phyloP scores from a whole-genome alignment of 1,140 invertebrate species.

The Temnothorax curvispinosus region DNA sequence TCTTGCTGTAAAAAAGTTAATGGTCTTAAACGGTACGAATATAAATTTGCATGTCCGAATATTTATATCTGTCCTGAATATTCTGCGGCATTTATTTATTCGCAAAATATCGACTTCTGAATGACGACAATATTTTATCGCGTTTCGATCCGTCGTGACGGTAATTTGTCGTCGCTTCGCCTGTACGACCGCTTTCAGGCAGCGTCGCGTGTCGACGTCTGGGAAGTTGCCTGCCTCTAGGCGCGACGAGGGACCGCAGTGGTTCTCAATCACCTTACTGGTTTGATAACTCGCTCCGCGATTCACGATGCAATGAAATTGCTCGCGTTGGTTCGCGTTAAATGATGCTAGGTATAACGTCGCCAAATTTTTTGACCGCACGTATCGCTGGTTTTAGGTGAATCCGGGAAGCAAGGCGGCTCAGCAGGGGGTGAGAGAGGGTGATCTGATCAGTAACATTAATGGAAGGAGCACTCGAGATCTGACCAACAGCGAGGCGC shows the following conservation, averaged over 20 bases:
- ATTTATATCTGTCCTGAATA: neutral
- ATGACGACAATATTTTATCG: neutral
- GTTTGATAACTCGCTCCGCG: constrained; percentile 32
- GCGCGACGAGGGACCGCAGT: constrained; percentile 23
- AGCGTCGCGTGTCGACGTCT: constrained; percentile 38
- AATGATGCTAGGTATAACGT: neutral
- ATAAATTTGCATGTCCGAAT: neutral
- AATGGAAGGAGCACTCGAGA: constrained; percentile 90
- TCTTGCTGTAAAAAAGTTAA: neutral
- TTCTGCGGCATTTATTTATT: neutral
- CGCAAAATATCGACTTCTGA: neutral
- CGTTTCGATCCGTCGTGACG: neutral
- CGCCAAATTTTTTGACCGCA: neutral
- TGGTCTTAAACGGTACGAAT: neutral
- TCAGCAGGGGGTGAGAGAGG: constrained; percentile 91
- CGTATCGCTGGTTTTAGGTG: constrained; percentile 88
- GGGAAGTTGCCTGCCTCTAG: constrained; percentile 50
- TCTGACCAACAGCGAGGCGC: constrained; percentile 91
- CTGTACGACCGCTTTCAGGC: constrained; percentile 39
- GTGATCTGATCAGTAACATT: constrained; percentile 92
- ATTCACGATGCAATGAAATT: neutral
- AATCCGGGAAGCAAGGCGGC: constrained; percentile 94
- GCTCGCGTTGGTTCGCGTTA: neutral
- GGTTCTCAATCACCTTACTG: constrained; percentile 3
- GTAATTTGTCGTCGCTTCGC: constrained; percentile 33